phyloP scores from a whole-genome alignment of 64 coral and sea anemone genomes.

The Platygyra sinensis region DNA sequence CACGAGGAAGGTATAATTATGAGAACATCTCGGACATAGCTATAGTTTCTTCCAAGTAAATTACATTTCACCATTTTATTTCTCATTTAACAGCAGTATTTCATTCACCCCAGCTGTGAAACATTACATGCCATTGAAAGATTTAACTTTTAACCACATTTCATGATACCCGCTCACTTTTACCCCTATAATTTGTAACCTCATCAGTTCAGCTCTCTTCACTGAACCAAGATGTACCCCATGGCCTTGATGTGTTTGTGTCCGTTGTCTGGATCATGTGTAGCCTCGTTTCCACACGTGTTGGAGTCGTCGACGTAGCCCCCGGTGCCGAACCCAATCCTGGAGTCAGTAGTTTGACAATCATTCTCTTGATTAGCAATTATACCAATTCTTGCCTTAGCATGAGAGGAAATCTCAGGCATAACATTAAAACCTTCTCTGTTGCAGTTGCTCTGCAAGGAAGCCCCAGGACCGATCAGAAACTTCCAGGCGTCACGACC shows the following conservation, averaged over 20 bases:
- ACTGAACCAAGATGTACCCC: slow-evolving; percentile 56
- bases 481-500: not conserved
- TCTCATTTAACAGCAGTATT: no score
- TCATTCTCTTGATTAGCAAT: slow-evolving; percentile 20
- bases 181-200: no score
- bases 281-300: slow-evolving; percentile 52
- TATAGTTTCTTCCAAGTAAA: no score
- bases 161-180: no score
- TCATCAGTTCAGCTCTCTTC: not conserved
- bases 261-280: no score
- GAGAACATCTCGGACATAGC: no score
- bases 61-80: no score
- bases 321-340: slow-evolving; percentile 55
- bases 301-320: slow-evolving; percentile 20
- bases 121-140: no score
- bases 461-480: not conserved
- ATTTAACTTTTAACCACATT: no score
- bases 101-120: no score
- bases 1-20: no score
- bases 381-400: slow-evolving; percentile 44
- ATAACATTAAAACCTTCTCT: slow-evolving; percentile 31
- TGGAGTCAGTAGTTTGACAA: not conserved
- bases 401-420: no score
- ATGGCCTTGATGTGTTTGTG: slow-evolving; percentile 27
- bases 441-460: slow-evolving; percentile 14